These are phyloP conservation scores for Lampropteryx suffumata DNA, from an alignment of 2,888 invertebrate genomes.

Conservation along the genomic window DNA sequence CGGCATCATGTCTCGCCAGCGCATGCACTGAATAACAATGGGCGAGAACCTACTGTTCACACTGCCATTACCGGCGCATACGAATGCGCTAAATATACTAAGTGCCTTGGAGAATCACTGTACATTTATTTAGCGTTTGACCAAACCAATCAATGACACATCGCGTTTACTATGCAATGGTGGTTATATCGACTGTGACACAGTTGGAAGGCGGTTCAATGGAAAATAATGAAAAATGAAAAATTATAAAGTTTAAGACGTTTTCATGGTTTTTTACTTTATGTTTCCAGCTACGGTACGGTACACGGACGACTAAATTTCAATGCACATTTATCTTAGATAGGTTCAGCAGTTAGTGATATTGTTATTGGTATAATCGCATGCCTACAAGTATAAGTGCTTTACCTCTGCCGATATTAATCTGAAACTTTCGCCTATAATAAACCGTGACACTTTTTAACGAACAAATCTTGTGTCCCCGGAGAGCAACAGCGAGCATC, in stretches of 20 bases:
- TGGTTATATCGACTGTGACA: slow-evolving; percentile 6
- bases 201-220: too few relatives aligned
- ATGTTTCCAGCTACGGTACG: too few relatives aligned
- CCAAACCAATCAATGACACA: slow-evolving; percentile 24
- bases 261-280: too few relatives aligned
- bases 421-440: too few relatives aligned
- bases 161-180: slow-evolving; percentile 10
- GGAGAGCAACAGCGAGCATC: slow-evolving; percentile 14
- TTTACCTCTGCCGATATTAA: too few relatives aligned
- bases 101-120: slow-evolving; percentile 14
- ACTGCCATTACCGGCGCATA: slow-evolving; percentile 14
- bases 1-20: slow-evolving; percentile 50
- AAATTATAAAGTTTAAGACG: too few relatives aligned
- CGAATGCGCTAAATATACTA: slow-evolving; percentile 21
- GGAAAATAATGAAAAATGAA: too few relatives aligned
- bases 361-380: too few relatives aligned
- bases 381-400: too few relatives aligned
- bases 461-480: slow-evolving; percentile 30
- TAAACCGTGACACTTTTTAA: not conserved
- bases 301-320: too few relatives aligned
- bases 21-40: slow-evolving; percentile 39
- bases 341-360: too few relatives aligned
- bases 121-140: slow-evolving; percentile 13
- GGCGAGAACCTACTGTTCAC: slow-evolving; percentile 8
- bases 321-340: too few relatives aligned